Evolutionary conservation across 2,797 vertebrate genomes (phyloP).

Genomic region (Alca torda): DNA sequence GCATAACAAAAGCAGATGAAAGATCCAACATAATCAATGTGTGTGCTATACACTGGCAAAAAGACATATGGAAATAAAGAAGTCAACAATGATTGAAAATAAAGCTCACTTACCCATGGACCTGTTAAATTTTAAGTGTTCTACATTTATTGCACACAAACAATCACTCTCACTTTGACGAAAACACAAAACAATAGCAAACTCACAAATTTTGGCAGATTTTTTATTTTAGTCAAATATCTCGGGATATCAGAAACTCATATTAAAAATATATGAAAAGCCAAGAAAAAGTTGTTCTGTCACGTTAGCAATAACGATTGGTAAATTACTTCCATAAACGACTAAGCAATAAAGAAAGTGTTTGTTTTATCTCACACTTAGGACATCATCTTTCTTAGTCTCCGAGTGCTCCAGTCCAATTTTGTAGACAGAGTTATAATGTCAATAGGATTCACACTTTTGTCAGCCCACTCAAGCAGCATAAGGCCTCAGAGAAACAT

Average conservation of each 20-base stretch:
- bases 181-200: background rate
- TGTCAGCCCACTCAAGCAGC: constrained; percentile 69
- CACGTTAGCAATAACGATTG: background rate
- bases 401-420: background rate
- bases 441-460: constrained; percentile 70
- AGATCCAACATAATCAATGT: background rate
- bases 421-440: constrained; percentile 33
- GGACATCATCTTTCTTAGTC: background rate
- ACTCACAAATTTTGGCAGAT: background rate
- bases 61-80: background rate
- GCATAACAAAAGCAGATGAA: background rate
- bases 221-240: background rate
- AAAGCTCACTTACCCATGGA: background rate
- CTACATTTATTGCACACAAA: background rate
- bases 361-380: background rate
- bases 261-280: background rate
- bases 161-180: background rate
- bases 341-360: background rate
- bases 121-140: background rate
- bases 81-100: background rate
- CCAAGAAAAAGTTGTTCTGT: background rate
- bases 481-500: constrained; percentile 68
- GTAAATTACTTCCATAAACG: background rate
- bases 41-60: background rate
- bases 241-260: background rate